Base-by-base conservation (phyloP, 2,113 vertebrate species). In the Siniperca knerii region DNA sequence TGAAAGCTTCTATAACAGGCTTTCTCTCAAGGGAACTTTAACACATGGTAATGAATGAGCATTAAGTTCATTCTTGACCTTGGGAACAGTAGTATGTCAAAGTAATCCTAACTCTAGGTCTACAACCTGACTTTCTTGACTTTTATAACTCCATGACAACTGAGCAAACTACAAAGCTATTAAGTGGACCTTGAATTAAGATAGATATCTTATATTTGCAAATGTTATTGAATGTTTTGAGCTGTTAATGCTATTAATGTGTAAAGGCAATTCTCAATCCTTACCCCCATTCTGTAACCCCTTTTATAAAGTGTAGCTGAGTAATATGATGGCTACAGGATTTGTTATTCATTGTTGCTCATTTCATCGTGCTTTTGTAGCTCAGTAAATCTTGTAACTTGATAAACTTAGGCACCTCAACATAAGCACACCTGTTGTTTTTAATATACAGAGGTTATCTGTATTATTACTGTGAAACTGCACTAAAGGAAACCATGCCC, bases 381-480 rank as follows among this genome's bases (percentile, higher is more conserved):
- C 50, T 70, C 70, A 25, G 52, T 84, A 35, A 58, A 55, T 80
- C 67, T 50, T 21, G 46, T 77, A 54, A 77, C 37, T 61, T 57
- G 40, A 60, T 52, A 0, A 6, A 69, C 20, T 75, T 75, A 6
- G 65, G 65, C 68, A 35, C 65, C 40, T 82, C 42, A 29, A 72
- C 69, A 78, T 29, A 25, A 91, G 87, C 68, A 82, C 84, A 83
- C 74, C 25, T 71, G 76, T 52, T 80, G n/a, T 86, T 72, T 79
- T 79, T n/a, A 60, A 44, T 35, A 79, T 48, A 58, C 70, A 57
- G 37, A 87, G 35, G 6, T 72, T 1, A 35, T 83, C 83, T 90
- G 81, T 79, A 20, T 86, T 37, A 35, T 82, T 89, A 88, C 90
- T 89, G 89, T 91, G 90, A 87, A 91, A 52, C 84, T 83, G 87